Percentiles rank a stretch among this genome's conserved stretches.
Evolutionary conservation across 1,140 invertebrate genomes (phyloP).

Genomic region (Bathynomus jamesi): DNA sequence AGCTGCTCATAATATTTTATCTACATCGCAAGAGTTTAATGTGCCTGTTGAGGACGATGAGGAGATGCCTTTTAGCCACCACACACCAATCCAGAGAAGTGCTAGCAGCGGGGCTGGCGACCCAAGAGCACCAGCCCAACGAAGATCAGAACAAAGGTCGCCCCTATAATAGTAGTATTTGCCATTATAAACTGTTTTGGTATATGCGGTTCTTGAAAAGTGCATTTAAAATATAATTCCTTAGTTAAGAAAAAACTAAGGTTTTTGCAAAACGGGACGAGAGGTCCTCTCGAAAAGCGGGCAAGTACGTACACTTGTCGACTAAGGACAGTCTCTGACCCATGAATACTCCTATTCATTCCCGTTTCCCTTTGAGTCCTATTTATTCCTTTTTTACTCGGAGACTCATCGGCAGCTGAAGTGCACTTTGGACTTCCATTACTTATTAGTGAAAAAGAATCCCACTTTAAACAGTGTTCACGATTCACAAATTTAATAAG

Average conservation of each 20-base stretch:
- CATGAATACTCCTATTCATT: not conserved
- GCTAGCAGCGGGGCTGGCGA: not conserved
- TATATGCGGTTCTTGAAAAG: slow-evolving; percentile 1
- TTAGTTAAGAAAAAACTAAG: not conserved
- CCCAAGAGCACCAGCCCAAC: not conserved
- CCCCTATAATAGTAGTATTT: not conserved
- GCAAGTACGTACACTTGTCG: not conserved
- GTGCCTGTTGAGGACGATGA: slow-evolving; percentile 17
- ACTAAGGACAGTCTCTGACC: not conserved
- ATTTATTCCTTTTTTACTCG: not conserved
- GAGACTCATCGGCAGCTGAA: not conserved
- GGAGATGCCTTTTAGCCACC: slow-evolving; percentile 8
- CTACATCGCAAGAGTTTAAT: slow-evolving; percentile 34
- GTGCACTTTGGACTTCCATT: not conserved
- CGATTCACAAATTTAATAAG: too few relatives aligned
- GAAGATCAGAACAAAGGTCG: slow-evolving; percentile 4
- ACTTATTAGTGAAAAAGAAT: too few relatives aligned
- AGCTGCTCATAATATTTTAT: slow-evolving; percentile 62
- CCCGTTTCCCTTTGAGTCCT: not conserved
- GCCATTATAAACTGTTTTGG: slow-evolving; percentile 4
- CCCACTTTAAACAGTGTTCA: too few relatives aligned
- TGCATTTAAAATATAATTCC: not conserved
- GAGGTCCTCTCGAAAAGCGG: not conserved
- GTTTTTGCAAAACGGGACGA: not conserved
- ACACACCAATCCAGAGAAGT: slow-evolving; percentile 4